A percentile compares a stretch with the other conserved stretches of the same genome.
These are phyloP conservation scores for Mormyrus proboscirostris DNA, from an alignment of 2,797 vertebrate species.

Conservation along the genomic window DNA sequence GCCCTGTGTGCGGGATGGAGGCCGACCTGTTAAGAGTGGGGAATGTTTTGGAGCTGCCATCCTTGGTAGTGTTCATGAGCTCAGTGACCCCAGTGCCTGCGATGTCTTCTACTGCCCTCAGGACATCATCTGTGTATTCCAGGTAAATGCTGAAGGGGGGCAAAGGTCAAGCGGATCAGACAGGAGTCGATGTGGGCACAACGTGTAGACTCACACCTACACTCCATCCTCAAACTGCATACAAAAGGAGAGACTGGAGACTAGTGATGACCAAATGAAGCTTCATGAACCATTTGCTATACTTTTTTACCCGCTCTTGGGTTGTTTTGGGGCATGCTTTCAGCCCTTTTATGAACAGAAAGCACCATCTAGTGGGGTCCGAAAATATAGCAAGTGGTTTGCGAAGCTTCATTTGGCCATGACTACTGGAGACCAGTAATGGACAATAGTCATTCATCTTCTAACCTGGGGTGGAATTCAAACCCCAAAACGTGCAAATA, in stretches of 20 bases:
- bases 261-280: neutral
- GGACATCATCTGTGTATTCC: slow-evolving; percentile 72
- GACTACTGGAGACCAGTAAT: neutral
- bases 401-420: neutral
- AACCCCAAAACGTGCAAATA: neutral
- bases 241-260: neutral
- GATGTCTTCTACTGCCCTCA: slow-evolving; percentile 88
- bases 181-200: neutral
- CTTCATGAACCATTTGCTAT: neutral
- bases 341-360: neutral
- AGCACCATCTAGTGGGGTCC: neutral
- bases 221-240: neutral
- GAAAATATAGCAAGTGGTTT: neutral
- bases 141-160: slow-evolving; percentile 74
- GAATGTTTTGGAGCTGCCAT: slow-evolving; percentile 73
- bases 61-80: slow-evolving; percentile 70
- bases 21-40: slow-evolving; percentile 73
- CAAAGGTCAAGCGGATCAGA: neutral
- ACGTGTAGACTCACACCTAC: neutral
- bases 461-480: neutral
- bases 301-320: neutral
- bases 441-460: neutral
- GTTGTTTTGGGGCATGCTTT: neutral
- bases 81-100: slow-evolving; percentile 73
- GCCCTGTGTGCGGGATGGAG: neutral